Base-by-base conservation (phyloP, 2,797 vertebrate species). In the Nyctalus aviator region DNA sequence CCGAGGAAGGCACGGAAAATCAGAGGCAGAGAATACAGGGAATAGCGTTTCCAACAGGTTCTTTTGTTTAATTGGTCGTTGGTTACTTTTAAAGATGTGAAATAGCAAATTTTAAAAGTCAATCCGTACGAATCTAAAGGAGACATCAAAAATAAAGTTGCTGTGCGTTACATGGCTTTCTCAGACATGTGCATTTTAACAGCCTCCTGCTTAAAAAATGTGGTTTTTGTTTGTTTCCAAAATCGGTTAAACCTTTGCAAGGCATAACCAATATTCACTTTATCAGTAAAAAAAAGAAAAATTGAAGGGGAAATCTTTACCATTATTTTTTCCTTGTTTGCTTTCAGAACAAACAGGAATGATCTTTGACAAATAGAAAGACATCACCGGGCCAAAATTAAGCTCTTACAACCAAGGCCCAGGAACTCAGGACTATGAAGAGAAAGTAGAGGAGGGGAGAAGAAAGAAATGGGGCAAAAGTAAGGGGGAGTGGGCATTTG, bases 401-500 rank as follows among this genome's bases (percentile, higher is more conserved):
- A 59, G 18, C 37, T 62, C 75, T 27, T 35, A 64, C 83, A 93
- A 75, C 12, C 46, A 27, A 30, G 57, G 59, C 30, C 66, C 68
- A 18, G 59, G 50, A 11, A 30, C 27, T 15, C 30, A 1, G 21
- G 55, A 21, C 50, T 2, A 5, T 3, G 69, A 68, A 44, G n/a
- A 27, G 4, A 15, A 64, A 75, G 48, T 3, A 30, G 66, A 25
- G 25, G 27, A 25, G 35, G 15, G 6, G 30, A 9, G 32, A 35
- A 30, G 68, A 69, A 62, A 35, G 48, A 69, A 35, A 75, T 13
- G 21, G 27, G 37, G 23, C 44, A 23, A 6, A 25, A 25, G 4
- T 0, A 6, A 41, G 0, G 0, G 41, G 44, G 8, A 12, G 30
- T 4, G 10, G 44, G 27, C 23, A 23, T 1, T 2, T 8, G 30